Evolutionary conservation across 2,797 vertebrate species (phyloP), one percentile per base, ranked within the genome.

Genomic region (Cyprinella venusta): DNA sequence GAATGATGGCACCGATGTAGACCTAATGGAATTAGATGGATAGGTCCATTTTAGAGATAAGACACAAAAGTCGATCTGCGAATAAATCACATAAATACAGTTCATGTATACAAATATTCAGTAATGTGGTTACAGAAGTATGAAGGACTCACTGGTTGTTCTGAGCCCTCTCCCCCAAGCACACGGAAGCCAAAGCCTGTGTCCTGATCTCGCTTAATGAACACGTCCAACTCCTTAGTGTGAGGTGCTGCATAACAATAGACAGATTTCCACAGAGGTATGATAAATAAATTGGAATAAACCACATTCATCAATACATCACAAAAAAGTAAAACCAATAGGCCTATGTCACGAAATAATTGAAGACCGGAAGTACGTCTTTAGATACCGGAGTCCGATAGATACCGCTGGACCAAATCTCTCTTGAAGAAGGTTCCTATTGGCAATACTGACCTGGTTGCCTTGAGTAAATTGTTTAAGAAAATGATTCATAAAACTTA

Each of bases 181-280:
- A 99, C 97, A 24, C 98, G 94, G 93, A 99, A 99, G 79, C 98
- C 98, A 87, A 99, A 99, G 54, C 98, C 98, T 0, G 97, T 97
- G 87, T 99, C 98, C 88, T 99, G 98, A 88, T 99, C 98, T 87
- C 98, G 94, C 87, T 98, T 97, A 86, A 96, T 95, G 90, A 96
- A 99, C 89, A 99, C 96, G 74, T 99, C 98, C 93, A 99, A 90
- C 85, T 99, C 98, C 93, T 96, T 98, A 61, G 96, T 96, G 86
- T 98, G 97, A 76, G 95, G 94, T 86, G 96, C 97, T 99, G 65
- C 15, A 56, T n/a, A 64, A 45, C 3, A 78, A 40, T 59, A 56
- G 10, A 48, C 6, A 63, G 6, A 83, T 36, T n/a, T 40, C 54
- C 15, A 68, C 2, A 1, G 4, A 40, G 56, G 4, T 10, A 21